Evolutionary conservation across 2,797 vertebrate species (phyloP).

Genomic region (Sebastes vulpes): DNA sequence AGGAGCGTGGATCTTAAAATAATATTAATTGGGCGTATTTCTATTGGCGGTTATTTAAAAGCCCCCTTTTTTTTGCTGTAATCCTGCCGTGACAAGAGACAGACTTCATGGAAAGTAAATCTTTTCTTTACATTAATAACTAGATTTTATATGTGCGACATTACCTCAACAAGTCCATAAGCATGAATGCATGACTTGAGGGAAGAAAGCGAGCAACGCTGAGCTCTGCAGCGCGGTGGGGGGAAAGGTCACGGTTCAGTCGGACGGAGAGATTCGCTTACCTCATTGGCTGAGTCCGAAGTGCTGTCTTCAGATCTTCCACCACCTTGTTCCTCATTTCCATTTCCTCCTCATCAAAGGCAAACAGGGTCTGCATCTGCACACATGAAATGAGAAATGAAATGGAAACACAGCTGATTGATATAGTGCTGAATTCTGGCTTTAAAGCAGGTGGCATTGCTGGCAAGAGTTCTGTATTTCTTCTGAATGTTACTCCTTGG

Average conservation of each 20-base stretch:
- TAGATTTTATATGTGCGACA: not conserved
- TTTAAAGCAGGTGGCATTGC: not conserved
- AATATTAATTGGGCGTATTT: conserved; percentile 11
- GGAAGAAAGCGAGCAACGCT: not conserved
- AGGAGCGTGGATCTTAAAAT: conserved; percentile 23
- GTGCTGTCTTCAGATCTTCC: conserved; percentile 97
- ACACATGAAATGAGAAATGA: not conserved
- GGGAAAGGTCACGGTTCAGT: not conserved
- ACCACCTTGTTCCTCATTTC: conserved; percentile 97
- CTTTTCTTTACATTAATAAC: conserved; percentile 7
- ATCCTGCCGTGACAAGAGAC: conserved; percentile 11
- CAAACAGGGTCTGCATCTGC: conserved; percentile 97
- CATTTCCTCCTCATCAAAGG: conserved; percentile 96
- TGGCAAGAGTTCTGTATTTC: not conserved
- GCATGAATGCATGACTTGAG: not conserved
- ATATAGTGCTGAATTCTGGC: not conserved
- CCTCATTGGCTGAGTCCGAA: conserved; percentile 99
- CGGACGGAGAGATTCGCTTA: conserved; percentile 47
- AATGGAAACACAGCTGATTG: not conserved
- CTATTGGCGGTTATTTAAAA: conserved; percentile 17
- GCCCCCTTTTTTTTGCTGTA: not conserved
- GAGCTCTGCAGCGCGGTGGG: not conserved
- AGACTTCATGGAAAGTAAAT: not conserved
- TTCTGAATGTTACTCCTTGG: too few relatives aligned
- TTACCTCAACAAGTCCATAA: not conserved